Conservation (phyloP, 2,113 vertebrate species). For the Platichthys flesus region DNA sequence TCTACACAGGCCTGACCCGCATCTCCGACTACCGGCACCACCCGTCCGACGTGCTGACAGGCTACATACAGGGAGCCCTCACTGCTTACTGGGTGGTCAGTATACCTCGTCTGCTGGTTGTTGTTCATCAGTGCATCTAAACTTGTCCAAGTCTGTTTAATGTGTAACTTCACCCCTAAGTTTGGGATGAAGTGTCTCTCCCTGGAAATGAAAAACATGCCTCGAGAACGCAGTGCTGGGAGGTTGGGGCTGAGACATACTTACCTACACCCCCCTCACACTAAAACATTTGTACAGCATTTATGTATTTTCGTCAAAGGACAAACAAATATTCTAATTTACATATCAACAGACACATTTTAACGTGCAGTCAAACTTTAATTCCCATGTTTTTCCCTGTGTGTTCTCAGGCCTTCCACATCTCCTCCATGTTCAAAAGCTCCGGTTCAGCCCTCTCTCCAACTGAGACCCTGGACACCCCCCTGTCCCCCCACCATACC, state of each 20-base stretch:
- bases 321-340: not conserved
- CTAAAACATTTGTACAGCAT: too few relatives aligned
- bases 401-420: slow-evolving; percentile 76
- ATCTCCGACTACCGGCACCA: slow-evolving; percentile 85
- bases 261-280: too few relatives aligned
- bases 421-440: slow-evolving; percentile 81
- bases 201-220: too few relatives aligned
- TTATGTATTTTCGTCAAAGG: too few relatives aligned
- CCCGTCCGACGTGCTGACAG: slow-evolving; percentile 78
- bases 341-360: too few relatives aligned
- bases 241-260: too few relatives aligned
- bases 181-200: slow-evolving; percentile 5
- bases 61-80: slow-evolving; percentile 83
- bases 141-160: not conserved
- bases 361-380: too few relatives aligned
- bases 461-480: slow-evolving; percentile 56
- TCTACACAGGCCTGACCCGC: slow-evolving; percentile 83
- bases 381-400: slow-evolving; percentile 22
- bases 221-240: too few relatives aligned
- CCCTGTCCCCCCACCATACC: slow-evolving; percentile 70
- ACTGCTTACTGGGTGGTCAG: slow-evolving; percentile 87
- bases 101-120: slow-evolving; percentile 32
- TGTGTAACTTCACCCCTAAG: not conserved
- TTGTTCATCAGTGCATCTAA: not conserved
- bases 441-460: slow-evolving; percentile 34